phyloP scores from a whole-genome alignment of 2,113 vertebrate species.

The Piprites chloris region DNA sequence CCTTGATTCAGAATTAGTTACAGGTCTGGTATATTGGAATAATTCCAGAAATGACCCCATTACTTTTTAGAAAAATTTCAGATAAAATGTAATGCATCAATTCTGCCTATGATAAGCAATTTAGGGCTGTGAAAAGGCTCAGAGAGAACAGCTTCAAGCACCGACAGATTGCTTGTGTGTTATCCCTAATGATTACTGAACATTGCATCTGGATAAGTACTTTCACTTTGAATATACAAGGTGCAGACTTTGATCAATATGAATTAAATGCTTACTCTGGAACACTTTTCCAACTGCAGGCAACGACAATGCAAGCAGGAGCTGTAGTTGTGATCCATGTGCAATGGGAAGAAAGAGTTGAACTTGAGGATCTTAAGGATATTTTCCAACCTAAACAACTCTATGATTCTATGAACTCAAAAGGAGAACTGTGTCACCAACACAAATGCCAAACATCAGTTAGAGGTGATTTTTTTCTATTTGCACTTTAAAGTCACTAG shows the following conservation, averaged over 20 bases:
- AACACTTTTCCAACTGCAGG: neutral
- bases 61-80: neutral
- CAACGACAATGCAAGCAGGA: neutral
- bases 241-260: constrained; percentile 37
- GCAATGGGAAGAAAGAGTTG: neutral
- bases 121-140: neutral
- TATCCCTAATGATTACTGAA: constrained; percentile 47
- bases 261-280: neutral
- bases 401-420: neutral
- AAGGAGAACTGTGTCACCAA: neutral
- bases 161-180: constrained; percentile 35
- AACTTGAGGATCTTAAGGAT: neutral
- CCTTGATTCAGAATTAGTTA: neutral
- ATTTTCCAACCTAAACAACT: neutral
- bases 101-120: constrained; percentile 8
- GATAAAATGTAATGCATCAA: neutral
- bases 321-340: neutral
- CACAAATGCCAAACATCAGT: neutral
- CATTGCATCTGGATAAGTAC: constrained; percentile 1
- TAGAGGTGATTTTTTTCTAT: neutral
- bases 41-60: neutral
- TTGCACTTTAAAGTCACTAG: neutral
- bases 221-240: constrained; percentile 32
- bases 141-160: neutral
- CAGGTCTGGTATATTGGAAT: neutral